A percentile compares a stretch with the other conserved stretches of the same genome.
phyloP scores from a whole-genome alignment of 2,797 vertebrate genomes.

The Acanthurus leucopareius region DNA sequence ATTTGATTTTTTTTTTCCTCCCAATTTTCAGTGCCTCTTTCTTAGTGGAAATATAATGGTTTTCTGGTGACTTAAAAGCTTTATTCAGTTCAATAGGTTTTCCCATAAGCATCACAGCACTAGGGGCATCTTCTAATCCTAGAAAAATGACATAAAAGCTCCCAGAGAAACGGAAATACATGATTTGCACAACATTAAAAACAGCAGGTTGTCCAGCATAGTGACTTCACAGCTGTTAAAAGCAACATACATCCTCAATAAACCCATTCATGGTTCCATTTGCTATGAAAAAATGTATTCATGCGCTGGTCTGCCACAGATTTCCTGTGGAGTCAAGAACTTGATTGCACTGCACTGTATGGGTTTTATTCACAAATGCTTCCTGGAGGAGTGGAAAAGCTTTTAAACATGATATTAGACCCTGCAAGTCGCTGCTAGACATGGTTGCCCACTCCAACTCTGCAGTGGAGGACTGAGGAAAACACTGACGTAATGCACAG shows the following conservation, averaged over 20 bases:
- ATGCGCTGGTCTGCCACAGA: conserved; percentile 4
- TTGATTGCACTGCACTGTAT: conserved; percentile 23
- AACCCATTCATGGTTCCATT: conserved; percentile 34
- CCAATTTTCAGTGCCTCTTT: neutral
- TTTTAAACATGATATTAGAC: conserved; percentile 46
- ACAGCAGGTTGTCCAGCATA: conserved; percentile 2
- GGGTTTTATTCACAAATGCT: conserved; percentile 27
- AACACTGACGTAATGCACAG: conserved; percentile 24
- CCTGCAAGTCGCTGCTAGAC: conserved; percentile 1
- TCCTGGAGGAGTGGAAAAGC: conserved; percentile 29
- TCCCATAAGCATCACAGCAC: conserved; percentile 5
- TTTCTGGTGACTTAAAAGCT: neutral
- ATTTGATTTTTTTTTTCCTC: neutral
- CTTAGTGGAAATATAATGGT: neutral
- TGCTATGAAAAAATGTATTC: conserved; percentile 15
- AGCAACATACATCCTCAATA: conserved; percentile 25
- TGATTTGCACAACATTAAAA: conserved; percentile 14
- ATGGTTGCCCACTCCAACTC: neutral
- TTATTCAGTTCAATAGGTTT: conserved; percentile 7
- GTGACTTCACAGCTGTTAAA: conserved; percentile 24
- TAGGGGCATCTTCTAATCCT: conserved; percentile 6
- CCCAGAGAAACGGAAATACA: conserved; percentile 19
- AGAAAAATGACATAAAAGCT: conserved; percentile 9
- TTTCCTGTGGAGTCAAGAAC: conserved; percentile 35
- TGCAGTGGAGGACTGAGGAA: conserved; percentile 8